Base-by-base conservation (phyloP, 2,113 vertebrate species). In the Chaetodon auriga region DNA sequence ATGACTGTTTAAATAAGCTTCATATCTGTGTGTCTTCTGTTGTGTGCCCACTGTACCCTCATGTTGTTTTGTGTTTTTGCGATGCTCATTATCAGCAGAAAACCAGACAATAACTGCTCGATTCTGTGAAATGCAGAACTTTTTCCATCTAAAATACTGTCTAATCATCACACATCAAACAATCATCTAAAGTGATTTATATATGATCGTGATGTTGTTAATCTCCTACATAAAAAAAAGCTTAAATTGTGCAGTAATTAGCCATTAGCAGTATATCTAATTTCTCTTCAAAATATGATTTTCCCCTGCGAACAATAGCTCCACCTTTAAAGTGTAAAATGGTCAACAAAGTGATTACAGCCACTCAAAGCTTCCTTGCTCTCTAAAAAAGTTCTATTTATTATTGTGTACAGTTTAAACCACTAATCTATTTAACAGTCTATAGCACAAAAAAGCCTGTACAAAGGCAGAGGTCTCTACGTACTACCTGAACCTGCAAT, bases 11-110 rank as follows among this genome's bases (percentile, higher is more conserved):
- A 51, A 45, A 48, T 43, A 61, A 46, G 36, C 12, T 73, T 45
- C 19, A 72, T 25, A 68, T n/a, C 60, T 60, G 35, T 54, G 25
- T 23, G 64, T 11, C 63, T 35, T 76, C 25, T 68, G 7, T 57
- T 57, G 36, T 55, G 25, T 74, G 16, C 68, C n/a, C 12, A 70
- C 30, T 66, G 60, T 14, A 16, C 0, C 9, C 15, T 77, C 14
- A 49, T 68, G 16, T 30, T 61, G 41, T 54, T 41, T 63, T 68
- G 38, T 21, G 53, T 25, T 57, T 69, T 48, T 45, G 18, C 11
- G 4, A 2, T 72, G 72, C 80, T 79, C n/a, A 62, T 48, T 57
- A 16, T 81, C 63, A 80, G 35, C 68, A 84, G 23, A 45, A 88
- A 77, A 71, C 30, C 58, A 64, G 63, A 49, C 45, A 69, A 65